Percentiles rank a stretch among this genome's conserved stretches.
These are phyloP conservation scores for Labrus mixtus DNA, from an alignment of 2,113 vertebrate genomes.

Conservation along the genomic window DNA sequence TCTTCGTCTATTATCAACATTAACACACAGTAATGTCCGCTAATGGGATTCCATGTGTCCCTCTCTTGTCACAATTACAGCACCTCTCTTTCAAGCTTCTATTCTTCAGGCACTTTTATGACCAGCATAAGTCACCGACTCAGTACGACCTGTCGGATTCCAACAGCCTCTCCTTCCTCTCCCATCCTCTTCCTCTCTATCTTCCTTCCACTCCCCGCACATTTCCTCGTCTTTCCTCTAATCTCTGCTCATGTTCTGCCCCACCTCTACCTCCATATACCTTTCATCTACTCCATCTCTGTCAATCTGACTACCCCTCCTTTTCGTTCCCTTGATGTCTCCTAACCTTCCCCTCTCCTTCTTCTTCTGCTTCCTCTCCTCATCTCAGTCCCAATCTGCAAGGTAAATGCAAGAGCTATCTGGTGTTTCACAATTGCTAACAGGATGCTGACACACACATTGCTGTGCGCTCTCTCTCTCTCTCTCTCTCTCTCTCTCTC, in stretches of 20 bases:
- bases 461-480: constrained; percentile 35
- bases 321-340: constrained; percentile 28
- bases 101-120: constrained; percentile 54
- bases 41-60: constrained; percentile 49
- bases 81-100: constrained; percentile 38
- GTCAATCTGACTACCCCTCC: constrained; percentile 14
- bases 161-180: background rate
- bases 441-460: constrained; percentile 63
- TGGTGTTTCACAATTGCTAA: constrained; percentile 68
- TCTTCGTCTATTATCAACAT: constrained; percentile 23
- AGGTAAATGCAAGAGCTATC: constrained; percentile 48
- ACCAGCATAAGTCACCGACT: constrained; percentile 61
- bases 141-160: constrained; percentile 48
- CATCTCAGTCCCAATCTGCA: constrained; percentile 16
- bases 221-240: constrained; percentile 24
- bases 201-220: constrained; percentile 12
- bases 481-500: constrained; percentile 40
- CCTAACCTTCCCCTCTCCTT: constrained; percentile 11
- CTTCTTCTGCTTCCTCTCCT: background rate
- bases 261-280: constrained; percentile 27
- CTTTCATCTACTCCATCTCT: constrained; percentile 32
- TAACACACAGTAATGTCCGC: constrained; percentile 58
- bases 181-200: background rate
- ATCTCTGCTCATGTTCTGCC: constrained; percentile 27
- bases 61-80: constrained; percentile 55